Evolutionary conservation across 2,888 invertebrate species (phyloP), one percentile per base, ranked within the genome.

Genomic region (Nomada hirtipes): DNA sequence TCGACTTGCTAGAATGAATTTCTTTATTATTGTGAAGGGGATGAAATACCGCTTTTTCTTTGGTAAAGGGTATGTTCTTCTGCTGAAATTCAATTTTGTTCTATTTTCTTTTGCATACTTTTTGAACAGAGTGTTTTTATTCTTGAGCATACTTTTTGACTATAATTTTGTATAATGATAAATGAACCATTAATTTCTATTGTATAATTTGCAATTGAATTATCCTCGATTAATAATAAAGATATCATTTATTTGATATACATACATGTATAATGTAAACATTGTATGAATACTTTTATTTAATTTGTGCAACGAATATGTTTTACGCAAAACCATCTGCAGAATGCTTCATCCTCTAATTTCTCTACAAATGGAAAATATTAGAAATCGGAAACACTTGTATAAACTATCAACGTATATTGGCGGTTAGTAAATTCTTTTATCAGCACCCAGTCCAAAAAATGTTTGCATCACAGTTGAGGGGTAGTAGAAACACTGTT

Each of bases 1-100:
- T 11, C 13, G 20, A 13, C 26, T 60, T 50, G 26, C 50, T n/a
- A 61, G 47, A 23, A 65, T 53, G 42, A 60, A 36, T 67, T 67
- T 53, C 23, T 18, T 73, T 65, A 50, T 44, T 64, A 18, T 20
- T n/a, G 52, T 4, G 18, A 29, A 7, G 20, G 15, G 20, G n/a
- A 11, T 10, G 10, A 7, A 64, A 23, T 20, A 23, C 26, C 4
- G 64, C 26, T 64, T 29, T 11, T 7, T 26, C 2, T 10, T 2
- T n/a, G 26, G 13, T 15, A 20, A 44, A 9, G 15, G 47, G 11
- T 26, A 50, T 50, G 9, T 26, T 64, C 26, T 64, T 11, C n/a
- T 10, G 7, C 15, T 15, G 9, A 44, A 15, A 1, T 2, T 15
- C 20, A 1, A 47, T 7, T 36, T 36, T 23, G 15, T 3, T 7